Evolutionary conservation across 1,140 invertebrate genomes (phyloP), one percentile per base, ranked within the genome.

Genomic region (Plodia interpunctella): DNA sequence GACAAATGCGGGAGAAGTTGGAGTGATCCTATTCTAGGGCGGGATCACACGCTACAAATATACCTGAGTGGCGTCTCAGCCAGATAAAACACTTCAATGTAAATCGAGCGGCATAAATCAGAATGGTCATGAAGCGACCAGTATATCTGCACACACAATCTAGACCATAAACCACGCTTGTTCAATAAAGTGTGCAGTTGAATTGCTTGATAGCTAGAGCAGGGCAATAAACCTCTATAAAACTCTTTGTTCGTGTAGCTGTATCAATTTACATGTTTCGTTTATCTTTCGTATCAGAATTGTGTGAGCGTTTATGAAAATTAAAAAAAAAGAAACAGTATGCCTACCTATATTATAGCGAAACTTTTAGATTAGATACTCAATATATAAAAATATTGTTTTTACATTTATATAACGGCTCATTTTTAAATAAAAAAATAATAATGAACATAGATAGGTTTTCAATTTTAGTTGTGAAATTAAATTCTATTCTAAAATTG

Each of bases 101-200:
- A 44, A 15, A 44, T 44, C 38, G 15, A 44, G 15, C n/a, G 15
- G n/a, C 38, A 44, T 44, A 44, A 44, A 44, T 44, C 38, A 44
- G 13, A 44, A 44, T 44, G 38, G 38, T 44, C 38, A 44, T 44
- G 38, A 44, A 44, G 15, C 38, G 38, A 15, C 13, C n/a, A n/a
- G 38, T 44, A 44, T 44, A 44, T 44, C 38, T n/a, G 15, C 38
- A 44, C 13, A 15, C 38, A 44, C 13, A n/a, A 44, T 44, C 38
- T 44, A 44, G 13, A 44, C 13, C 38, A 15, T 44, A 44, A 44
- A 44, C 38, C 1, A 44, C n/a, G 38, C 38, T 44, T 44, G 38
- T 44, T 44, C 38, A 44, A 44, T 44, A 44, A 44, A 44, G 13
- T 17, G 38, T 44, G 38, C 15, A 44, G 38, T 44, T 44, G 38